A percentile compares a stretch with the other conserved stretches of the same genome.
These are phyloP conservation scores for Nyctibius bracteatus DNA, from an alignment of 2,113 vertebrate genomes.

Conservation along the genomic window DNA sequence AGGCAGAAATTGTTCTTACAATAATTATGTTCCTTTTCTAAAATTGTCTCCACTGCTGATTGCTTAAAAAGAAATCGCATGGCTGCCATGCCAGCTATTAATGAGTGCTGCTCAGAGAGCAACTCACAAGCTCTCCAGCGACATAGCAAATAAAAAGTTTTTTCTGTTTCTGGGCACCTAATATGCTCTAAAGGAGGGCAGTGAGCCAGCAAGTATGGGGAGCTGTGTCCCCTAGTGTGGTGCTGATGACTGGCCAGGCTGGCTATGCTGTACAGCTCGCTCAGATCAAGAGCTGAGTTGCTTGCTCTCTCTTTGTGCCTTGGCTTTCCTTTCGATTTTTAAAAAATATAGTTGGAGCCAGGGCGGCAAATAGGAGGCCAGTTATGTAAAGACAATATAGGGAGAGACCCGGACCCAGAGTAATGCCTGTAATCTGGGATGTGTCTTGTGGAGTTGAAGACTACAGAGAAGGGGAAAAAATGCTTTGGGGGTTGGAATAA, in stretches of 20 bases:
- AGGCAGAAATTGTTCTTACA: not conserved
- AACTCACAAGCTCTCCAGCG: slow-evolving; percentile 7
- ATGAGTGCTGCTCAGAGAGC: not conserved
- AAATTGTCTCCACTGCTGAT: not conserved
- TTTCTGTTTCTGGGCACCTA: not conserved
- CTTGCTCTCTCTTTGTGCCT: not conserved
- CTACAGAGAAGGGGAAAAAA: not conserved
- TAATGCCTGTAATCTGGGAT: not conserved
- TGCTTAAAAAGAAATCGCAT: not conserved
- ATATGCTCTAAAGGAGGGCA: not conserved
- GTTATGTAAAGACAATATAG: not conserved
- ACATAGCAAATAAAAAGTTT: slow-evolving; percentile 4
- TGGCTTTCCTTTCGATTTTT: not conserved
- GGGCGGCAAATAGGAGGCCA: not conserved
- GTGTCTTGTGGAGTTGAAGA: not conserved
- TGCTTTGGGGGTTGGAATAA: not conserved
- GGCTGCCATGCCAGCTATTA: not conserved
- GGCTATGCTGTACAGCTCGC: not conserved
- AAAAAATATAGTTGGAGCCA: not conserved
- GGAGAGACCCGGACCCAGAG: not conserved
- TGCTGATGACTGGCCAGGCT: not conserved
- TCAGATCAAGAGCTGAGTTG: not conserved
- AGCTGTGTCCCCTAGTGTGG: accelerated
- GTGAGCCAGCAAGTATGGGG: not conserved
- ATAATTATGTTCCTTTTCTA: not conserved